Conservation (phyloP, 1,140 invertebrate species). For the Maniola jurtina region DNA sequence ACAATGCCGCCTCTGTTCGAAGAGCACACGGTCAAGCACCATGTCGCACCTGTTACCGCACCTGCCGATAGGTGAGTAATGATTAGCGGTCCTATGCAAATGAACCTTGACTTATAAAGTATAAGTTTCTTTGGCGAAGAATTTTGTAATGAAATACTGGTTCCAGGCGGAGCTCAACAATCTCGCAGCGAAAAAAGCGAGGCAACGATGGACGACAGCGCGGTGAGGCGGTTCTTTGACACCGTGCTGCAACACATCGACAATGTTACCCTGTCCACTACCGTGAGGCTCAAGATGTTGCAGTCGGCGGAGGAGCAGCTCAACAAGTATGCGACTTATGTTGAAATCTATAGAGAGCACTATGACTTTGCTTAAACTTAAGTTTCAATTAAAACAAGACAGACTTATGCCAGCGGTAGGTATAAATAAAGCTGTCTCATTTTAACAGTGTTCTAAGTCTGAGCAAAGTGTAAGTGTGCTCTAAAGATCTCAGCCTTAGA, state of each 20-base stretch:
- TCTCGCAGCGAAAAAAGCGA: conserved; percentile 62
- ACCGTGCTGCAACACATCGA: conserved; percentile 86
- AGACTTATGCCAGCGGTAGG: too few relatives aligned
- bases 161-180: conserved; percentile 54
- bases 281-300: conserved; percentile 82
- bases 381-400: too few relatives aligned
- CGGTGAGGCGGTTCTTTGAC: conserved; percentile 82
- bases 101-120: too few relatives aligned
- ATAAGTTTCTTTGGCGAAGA: background rate
- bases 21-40: conserved; percentile 93
- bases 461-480: too few relatives aligned
- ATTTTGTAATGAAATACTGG: background rate
- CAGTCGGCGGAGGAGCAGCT: conserved; percentile 87
- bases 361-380: too few relatives aligned
- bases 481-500: too few relatives aligned
- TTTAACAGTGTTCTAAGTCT: too few relatives aligned
- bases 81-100: too few relatives aligned
- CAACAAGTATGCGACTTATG: conserved; percentile 66
- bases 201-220: conserved; percentile 59
- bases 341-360: too few relatives aligned
- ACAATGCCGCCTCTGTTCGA: conserved; percentile 96
- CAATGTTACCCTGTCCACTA: conserved; percentile 80
- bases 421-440: too few relatives aligned
- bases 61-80: conserved; percentile 86
- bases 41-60: conserved; percentile 95